Evolutionary conservation across 2,797 vertebrate species (phyloP).

Genomic region (Hipposideros larvatus): DNA sequence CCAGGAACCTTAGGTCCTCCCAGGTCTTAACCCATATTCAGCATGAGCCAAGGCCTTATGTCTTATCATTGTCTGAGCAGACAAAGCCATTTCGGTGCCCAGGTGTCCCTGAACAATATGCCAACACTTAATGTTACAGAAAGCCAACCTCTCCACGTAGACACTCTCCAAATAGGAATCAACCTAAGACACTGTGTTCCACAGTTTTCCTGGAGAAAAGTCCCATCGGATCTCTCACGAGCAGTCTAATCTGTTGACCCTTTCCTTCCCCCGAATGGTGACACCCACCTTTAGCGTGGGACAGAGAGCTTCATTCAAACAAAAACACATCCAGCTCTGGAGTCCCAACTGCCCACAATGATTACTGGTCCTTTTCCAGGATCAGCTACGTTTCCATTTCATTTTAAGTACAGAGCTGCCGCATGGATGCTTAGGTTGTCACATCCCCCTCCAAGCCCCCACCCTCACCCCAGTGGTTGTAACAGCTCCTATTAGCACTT

Average conservation of each 20-base stretch:
- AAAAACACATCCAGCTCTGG: slow-evolving; percentile 58
- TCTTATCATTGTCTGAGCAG: background rate
- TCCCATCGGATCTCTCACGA: background rate
- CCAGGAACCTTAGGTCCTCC: background rate
- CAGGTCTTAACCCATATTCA: slow-evolving; percentile 25
- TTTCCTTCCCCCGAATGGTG: background rate
- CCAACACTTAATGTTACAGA: background rate
- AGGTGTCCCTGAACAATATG: background rate
- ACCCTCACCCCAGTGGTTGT: background rate
- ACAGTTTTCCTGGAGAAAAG: background rate
- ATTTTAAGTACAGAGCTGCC: background rate
- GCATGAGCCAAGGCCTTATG: background rate
- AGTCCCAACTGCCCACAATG: slow-evolving; percentile 49
- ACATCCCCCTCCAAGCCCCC: background rate
- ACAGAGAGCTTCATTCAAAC: slow-evolving; percentile 65
- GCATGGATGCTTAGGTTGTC: background rate
- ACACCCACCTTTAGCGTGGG: slow-evolving; percentile 65
- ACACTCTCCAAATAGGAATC: background rate
- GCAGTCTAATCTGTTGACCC: background rate
- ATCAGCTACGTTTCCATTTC: background rate
- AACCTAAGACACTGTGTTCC: background rate
- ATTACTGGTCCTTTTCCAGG: background rate
- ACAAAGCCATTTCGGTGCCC: background rate
- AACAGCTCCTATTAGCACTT: slow-evolving; percentile 40
- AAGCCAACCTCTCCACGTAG: background rate